Base-by-base conservation (phyloP, 2,797 vertebrate species). In the Onychomys torridus region DNA sequence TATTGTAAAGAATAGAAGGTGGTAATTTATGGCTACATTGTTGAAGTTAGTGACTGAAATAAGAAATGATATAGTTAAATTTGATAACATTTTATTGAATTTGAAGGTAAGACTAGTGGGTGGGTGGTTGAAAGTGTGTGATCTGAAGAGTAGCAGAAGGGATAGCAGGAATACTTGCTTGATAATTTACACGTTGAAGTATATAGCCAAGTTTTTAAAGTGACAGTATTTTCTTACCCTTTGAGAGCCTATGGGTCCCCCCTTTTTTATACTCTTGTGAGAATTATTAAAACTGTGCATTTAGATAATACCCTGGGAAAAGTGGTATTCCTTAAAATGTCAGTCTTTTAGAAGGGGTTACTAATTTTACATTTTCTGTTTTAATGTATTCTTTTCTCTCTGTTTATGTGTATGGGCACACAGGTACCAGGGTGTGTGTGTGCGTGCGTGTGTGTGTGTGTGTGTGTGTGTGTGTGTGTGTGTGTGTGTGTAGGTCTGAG, bases 271-370 rank as follows among this genome's bases (percentile, higher is more conserved):
- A 43, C 34, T 23, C 43, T 67, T 67, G 19, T 85, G 83, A 94
- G n/a, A 21, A 86, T 90, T 91, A 87, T 57, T 83, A 61, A 73
- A 43, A 89, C 6, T 59, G 2, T 14, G 29, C 29, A 67, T 76
- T 94, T n/a, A 91, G 69, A n/a, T 85, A 7, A 46, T 94, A n/a
- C 27, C 21, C 17, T 95, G 83, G 83, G 34, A 25, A 95, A 52
- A 83, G 78, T 90, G 25, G 37, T 14, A 67, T 84, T 87, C 65
- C 55, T 75, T 93, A 89, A 82, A 90, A 92, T 77, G 67, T 43
- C 10, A 40, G 3, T 25, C 49, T 93, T 37, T n/a, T 9, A 5
- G 37, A 55, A 52, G 46, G 75, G 34, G 11, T 61, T 43, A 23
- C 16, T 65, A 52, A 21, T 65, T 40, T 55, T 57, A 34, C 32